Evolutionary conservation across 2,888 invertebrate species (phyloP).

Genomic region (Uropetala carovei): DNA sequence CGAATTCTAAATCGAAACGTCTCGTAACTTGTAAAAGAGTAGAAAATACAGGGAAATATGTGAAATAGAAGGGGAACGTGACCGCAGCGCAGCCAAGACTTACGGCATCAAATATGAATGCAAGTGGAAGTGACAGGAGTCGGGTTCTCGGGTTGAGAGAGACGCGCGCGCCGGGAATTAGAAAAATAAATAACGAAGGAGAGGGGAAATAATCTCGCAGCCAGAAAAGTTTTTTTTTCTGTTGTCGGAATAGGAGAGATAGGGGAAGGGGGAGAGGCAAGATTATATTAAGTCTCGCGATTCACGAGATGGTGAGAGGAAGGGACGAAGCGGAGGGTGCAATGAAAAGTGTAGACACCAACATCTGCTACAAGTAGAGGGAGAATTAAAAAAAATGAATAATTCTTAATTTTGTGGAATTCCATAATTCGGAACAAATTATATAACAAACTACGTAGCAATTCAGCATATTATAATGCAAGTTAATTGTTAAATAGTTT

Average conservation of each 20-base stretch:
- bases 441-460: too few species aligned
- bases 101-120: slow-evolving; percentile 24
- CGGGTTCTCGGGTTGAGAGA: not conserved
- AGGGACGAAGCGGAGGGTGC: not conserved
- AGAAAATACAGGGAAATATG: not conserved
- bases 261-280: not conserved
- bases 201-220: slow-evolving; percentile 9
- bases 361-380: too few species aligned
- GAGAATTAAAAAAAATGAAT: too few species aligned
- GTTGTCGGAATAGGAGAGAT: not conserved
- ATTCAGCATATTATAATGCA: too few species aligned
- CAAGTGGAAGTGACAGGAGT: not conserved
- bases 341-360: not conserved
- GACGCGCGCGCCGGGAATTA: not conserved
- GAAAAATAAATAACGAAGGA: not conserved
- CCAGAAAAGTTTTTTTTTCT: not conserved
- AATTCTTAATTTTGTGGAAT: too few species aligned
- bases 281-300: not conserved
- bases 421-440: too few species aligned
- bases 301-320: not conserved
- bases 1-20: not conserved
- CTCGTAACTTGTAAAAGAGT: not conserved
- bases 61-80: not conserved
- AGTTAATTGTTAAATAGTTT: too few species aligned
- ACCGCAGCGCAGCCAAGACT: not conserved